phyloP scores from a whole-genome alignment of 2,888 invertebrate genomes.

The Andrena minutula region DNA sequence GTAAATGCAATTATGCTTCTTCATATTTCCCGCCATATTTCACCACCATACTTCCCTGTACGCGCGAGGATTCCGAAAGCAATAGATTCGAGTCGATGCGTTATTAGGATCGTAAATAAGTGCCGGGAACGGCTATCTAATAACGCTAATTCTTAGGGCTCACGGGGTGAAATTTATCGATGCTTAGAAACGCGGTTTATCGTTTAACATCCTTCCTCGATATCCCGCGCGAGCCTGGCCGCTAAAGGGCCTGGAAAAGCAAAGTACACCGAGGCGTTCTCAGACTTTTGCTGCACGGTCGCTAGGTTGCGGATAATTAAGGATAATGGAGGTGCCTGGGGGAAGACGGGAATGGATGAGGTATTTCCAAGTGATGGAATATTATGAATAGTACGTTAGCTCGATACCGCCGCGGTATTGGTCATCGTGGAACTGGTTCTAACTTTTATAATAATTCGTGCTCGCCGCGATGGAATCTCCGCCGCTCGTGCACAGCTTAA shows the following conservation, averaged over 20 bases:
- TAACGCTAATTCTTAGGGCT: constrained; percentile 35
- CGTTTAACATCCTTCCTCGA: constrained; percentile 22
- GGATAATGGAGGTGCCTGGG: constrained; percentile 74
- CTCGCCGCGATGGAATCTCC: constrained; percentile 28
- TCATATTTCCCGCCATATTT: neutral
- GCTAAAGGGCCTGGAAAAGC: constrained; percentile 62
- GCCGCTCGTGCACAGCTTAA: neutral
- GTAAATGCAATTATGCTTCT: neutral
- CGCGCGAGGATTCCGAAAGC: constrained; percentile 6
- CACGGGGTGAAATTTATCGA: constrained; percentile 62
- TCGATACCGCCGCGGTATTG: constrained; percentile 51
- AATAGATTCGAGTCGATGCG: neutral
- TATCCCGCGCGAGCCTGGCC: constrained; percentile 6
- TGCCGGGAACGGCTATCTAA: constrained; percentile 15
- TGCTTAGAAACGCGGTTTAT: constrained; percentile 63
- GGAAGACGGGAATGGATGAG: constrained; percentile 70
- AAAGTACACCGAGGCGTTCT: constrained; percentile 41
- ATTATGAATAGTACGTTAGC: constrained; percentile 68
- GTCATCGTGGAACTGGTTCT: constrained; percentile 63
- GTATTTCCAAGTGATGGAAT: constrained; percentile 72
- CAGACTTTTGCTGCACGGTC: constrained; percentile 67
- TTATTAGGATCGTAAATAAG: constrained; percentile 35
- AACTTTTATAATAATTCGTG: constrained; percentile 46
- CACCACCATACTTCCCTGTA: neutral
- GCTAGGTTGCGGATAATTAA: constrained; percentile 72